Evolutionary conservation across 2,797 vertebrate species (phyloP), one percentile per base, ranked within the genome.

Genomic region (Harpagifer antarcticus): DNA sequence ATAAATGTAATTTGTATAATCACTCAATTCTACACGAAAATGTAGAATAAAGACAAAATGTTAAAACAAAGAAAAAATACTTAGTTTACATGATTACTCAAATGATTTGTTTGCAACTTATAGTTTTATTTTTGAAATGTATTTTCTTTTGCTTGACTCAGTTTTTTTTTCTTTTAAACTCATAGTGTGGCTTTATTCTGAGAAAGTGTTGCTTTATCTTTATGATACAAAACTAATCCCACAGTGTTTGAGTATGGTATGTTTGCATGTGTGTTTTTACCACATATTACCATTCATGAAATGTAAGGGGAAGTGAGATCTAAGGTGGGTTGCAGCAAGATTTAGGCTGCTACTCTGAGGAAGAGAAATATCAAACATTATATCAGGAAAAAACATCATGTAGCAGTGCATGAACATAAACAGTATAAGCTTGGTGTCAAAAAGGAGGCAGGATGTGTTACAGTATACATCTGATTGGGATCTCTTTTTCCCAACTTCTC

Each of bases 241-340:
- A 20, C 20, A 20, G 20, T 2, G 20, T 27, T 27, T 27, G 5
- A 19, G 40, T 57, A 27, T 8, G 50, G 42, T 47, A 27, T n/a
- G 47, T 65, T 73, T 53, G 37, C 10, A 5, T 12, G 1, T 76
- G 44, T 63, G 47, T 37, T 37, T 27, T 27, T 79, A n/a, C n/a
- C n/a, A n/a, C 61, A 62, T 54, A 58, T 9, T 20, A 50, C 16
- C 31, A n/a, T 64, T 68, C 8, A 23, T 48, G 45, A n/a, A 16
- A 23, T 47, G 3, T 0, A 7, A 40, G 14, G 40, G 15, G 53
- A 58, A 57, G 40, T 49, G 60, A 69, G 19, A 63, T 17, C 49
- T 52, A 45, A 65, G 45, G 49, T 27, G 14, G 15, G 37, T 12
- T 27, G 20, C 40, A 56, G 53, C 8, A 37, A 31, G 16, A n/a